Evolutionary conservation across 2,113 vertebrate species (phyloP).

Genomic region (Cisticola juncidis): DNA sequence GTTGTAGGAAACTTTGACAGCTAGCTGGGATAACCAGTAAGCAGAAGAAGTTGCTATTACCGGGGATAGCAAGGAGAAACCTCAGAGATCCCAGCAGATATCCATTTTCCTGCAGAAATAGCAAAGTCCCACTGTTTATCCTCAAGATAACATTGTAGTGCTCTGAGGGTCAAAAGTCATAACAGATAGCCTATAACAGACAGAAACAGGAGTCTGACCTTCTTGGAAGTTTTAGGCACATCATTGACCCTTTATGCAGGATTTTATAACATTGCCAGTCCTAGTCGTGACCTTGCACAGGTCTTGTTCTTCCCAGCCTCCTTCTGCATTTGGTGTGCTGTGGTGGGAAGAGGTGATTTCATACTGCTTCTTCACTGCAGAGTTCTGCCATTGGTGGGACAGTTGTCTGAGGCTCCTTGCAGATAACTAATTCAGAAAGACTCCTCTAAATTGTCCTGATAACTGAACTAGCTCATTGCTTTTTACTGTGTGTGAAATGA

Average conservation of each 20-base stretch:
- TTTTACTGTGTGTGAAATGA: neutral
- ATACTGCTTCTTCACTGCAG: rapidly evolving
- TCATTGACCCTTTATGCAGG: neutral
- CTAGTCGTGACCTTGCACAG: neutral
- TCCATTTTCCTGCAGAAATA: neutral
- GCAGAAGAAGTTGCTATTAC: neutral
- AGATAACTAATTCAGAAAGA: neutral
- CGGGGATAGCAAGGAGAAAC: neutral
- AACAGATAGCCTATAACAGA: neutral
- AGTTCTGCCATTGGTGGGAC: neutral
- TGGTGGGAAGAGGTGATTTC: neutral
- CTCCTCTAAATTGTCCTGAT: neutral
- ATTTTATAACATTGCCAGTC: neutral
- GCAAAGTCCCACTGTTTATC: neutral
- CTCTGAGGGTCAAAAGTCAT: neutral
- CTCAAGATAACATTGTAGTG: neutral
- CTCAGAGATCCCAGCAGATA: neutral
- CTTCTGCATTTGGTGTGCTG: neutral
- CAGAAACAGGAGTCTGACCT: neutral
- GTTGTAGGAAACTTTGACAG: neutral
- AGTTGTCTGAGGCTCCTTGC: neutral
- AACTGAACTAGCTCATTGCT: neutral
- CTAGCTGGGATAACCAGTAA: neutral
- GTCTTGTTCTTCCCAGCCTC: neutral
- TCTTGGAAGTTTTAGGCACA: neutral